Conservation (phyloP, 1,140 invertebrate species). For the Tribolium castaneum region DNA sequence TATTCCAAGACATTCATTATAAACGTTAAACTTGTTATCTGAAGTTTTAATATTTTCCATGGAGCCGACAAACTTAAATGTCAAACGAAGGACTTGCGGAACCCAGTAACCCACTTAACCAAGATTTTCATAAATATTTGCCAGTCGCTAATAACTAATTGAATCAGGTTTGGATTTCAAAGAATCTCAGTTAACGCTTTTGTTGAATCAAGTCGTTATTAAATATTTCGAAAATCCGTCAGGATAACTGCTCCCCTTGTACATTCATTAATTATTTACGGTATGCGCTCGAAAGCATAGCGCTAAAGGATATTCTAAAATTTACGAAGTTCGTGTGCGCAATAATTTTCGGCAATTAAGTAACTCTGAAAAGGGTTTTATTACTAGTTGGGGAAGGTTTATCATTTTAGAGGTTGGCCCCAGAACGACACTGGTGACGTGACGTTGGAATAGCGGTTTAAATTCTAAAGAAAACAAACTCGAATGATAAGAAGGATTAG, state of each 20-base stretch:
- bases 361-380: conserved; percentile 14
- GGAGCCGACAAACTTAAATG: neutral
- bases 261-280: neutral
- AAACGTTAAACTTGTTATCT: conserved; percentile 7
- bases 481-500: neutral
- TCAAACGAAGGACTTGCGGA: neutral
- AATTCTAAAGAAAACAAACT: conserved; percentile 27
- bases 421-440: neutral
- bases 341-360: conserved; percentile 31
- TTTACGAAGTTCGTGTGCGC: conserved; percentile 2
- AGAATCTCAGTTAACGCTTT: neutral
- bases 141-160: neutral
- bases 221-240: neutral
- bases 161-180: neutral
- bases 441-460: conserved; percentile 3
- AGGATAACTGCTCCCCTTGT: neutral
- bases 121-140: neutral
- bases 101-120: neutral
- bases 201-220: neutral
- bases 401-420: neutral
- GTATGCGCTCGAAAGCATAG: neutral
- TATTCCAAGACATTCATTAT: neutral
- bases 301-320: conserved; percentile 21
- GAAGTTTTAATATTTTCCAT: conserved; percentile 20
- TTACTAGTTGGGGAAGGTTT: conserved; percentile 17